Conservation (phyloP, 2,888 invertebrate genomes). For the Parelbella ahira region DNA sequence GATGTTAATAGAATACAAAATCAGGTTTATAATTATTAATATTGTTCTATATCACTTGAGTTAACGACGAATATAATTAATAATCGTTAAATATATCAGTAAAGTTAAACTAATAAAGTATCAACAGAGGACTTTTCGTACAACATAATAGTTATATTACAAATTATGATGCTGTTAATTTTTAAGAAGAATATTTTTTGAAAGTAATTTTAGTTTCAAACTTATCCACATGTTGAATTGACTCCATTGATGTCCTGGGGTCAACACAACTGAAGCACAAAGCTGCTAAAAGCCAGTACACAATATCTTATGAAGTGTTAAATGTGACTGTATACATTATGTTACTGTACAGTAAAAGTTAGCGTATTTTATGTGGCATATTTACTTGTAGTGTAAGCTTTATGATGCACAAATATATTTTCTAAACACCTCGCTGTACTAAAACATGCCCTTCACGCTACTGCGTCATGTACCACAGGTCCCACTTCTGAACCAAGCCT, state of each 20-base stretch:
- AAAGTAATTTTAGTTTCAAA: slow-evolving; percentile 20
- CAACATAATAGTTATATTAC: too few relatives aligned
- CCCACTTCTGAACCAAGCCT: slow-evolving; percentile 1
- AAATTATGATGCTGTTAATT: too few relatives aligned
- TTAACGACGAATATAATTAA: too few relatives aligned
- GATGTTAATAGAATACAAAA: slow-evolving; percentile 14
- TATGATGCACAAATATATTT: slow-evolving; percentile 54
- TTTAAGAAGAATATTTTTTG: slow-evolving; percentile 22
- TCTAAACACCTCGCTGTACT: slow-evolving; percentile 20
- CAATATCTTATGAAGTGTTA: slow-evolving; percentile 36
- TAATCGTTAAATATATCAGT: too few relatives aligned
- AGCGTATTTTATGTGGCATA: slow-evolving; percentile 58
- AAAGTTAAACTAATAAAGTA: too few relatives aligned
- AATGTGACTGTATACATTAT: slow-evolving; percentile 49
- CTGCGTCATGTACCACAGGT: too few relatives aligned
- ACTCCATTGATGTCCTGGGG: slow-evolving; percentile 3
- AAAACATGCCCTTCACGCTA: slow-evolving; percentile 6
- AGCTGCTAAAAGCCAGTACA: slow-evolving; percentile 16
- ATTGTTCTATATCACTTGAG: too few relatives aligned
- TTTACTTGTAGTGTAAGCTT: slow-evolving; percentile 57
- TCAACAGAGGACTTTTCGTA: too few relatives aligned
- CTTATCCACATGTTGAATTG: neutral
- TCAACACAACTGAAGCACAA: slow-evolving; percentile 14
- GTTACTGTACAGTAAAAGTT: slow-evolving; percentile 52
- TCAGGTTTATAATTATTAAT: too few relatives aligned